Evolutionary conservation across 2,113 vertebrate genomes (phyloP).

Genomic region (Hypocryptadius cinnamomeus): DNA sequence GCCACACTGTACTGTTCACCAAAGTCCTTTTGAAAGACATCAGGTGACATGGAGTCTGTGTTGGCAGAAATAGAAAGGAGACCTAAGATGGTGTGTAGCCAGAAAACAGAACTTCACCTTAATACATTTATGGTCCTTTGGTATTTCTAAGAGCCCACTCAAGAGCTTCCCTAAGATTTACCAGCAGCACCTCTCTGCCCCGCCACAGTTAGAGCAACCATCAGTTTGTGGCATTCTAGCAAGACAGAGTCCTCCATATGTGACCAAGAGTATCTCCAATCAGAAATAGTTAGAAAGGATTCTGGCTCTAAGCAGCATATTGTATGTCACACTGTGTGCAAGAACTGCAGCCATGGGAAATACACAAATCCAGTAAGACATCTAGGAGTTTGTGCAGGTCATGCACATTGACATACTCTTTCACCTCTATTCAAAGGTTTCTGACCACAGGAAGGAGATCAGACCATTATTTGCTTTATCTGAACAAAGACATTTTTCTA

Average conservation of each 20-base stretch:
- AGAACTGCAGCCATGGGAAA: not conserved
- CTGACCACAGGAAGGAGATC: not conserved
- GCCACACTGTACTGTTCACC: not conserved
- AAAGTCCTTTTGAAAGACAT: not conserved
- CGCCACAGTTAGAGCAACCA: not conserved
- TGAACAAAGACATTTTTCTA: not conserved
- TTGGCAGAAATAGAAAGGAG: not conserved
- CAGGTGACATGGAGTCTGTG: not conserved
- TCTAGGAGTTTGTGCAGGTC: not conserved
- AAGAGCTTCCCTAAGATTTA: not conserved
- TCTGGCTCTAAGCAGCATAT: not conserved
- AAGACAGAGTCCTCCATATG: not conserved
- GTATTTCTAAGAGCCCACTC: not conserved
- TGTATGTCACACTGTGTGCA: rapidly evolving
- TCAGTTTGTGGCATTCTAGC: not conserved
- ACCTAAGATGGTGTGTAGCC: not conserved
- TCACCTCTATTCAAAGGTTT: not conserved
- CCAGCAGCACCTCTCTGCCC: not conserved
- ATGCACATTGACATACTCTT: not conserved
- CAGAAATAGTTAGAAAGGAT: not conserved
- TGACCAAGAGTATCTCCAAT: not conserved
- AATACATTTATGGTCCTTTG: not conserved
- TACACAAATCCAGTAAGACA: not conserved
- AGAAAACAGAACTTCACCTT: not conserved
- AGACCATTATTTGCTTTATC: not conserved